Evolutionary conservation across 2,113 vertebrate species (phyloP), one percentile per base, ranked within the genome.

Genomic region (Leptodactylus fuscus): DNA sequence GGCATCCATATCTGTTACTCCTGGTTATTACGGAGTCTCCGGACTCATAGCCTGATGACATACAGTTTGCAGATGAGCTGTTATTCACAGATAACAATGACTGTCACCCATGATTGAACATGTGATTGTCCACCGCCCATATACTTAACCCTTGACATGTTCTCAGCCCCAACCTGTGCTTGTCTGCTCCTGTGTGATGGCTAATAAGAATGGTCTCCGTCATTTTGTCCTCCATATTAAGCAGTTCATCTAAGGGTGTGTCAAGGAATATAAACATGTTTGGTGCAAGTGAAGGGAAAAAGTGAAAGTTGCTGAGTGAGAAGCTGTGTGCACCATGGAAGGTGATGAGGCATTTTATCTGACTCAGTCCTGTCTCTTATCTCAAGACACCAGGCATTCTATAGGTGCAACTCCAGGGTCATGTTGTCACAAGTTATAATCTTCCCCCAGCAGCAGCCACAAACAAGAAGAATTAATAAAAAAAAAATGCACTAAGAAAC

Each of bases 241-340:
- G n/a, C 20, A 22, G 53, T n/a, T 27, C n/a, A 10, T 60, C 53
- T n/a, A 7, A 5, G 1, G 53, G 20, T 22, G 22, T 53, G 0
- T 12, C 29, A 34, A 32, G 34, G 34, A 36, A 34, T 10, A 70
- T 22, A 70, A 70, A 41, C 34, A 11, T 11, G 67, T 70, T 38
- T 70, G 67, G 18, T 22, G 15, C 32, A 71, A 71, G 69, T 15
- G 11, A 48, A 74, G 22, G 9, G 18, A 16, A 9, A 48, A 46
- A 67, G 79, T 20, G 44, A 65, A 81, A 81, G 62, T 51, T 81
- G 79, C 79, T 51, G 80, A 70, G 62, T 81, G 67, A 70, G 80
- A 13, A 46, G 29, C 51, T 5, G 29, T 9, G 75, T 3, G 41
- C 55, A 12, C 20, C 29, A 34, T 53, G 51, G 27, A 55, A 16